Conservation (phyloP, 2,888 invertebrate genomes). For the Phyllotreta striolata region DNA sequence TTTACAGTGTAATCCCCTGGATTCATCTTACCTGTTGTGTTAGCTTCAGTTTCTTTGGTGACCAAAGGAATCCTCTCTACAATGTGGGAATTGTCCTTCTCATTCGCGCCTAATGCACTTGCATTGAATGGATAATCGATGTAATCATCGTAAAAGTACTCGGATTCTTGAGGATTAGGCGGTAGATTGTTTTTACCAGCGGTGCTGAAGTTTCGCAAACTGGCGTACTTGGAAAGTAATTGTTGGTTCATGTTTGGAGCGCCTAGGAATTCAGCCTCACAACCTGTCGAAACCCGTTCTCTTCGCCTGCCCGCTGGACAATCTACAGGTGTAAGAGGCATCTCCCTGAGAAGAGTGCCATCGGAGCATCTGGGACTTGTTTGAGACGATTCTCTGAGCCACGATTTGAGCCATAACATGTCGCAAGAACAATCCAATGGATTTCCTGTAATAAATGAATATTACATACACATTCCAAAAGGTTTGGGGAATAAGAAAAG, state of each 20-base stretch:
- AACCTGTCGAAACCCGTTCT: slow-evolving; percentile 71
- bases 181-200: slow-evolving; percentile 62
- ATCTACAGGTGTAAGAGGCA: slow-evolving; percentile 74
- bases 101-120: slow-evolving; percentile 56
- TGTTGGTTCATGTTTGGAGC: slow-evolving; percentile 52
- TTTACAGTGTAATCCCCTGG: neutral
- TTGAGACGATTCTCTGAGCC: slow-evolving; percentile 78
- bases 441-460: slow-evolving; percentile 68
- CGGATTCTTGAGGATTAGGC: slow-evolving; percentile 78
- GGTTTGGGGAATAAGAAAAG: slow-evolving; percentile 3
- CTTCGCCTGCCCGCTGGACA: slow-evolving; percentile 65
- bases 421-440: slow-evolving; percentile 84
- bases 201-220: slow-evolving; percentile 63
- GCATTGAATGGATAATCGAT: slow-evolving; percentile 79
- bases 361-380: slow-evolving; percentile 82
- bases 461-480: neutral
- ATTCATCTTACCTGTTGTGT: slow-evolving; percentile 39
- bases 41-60: slow-evolving; percentile 43
- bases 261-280: slow-evolving; percentile 71
- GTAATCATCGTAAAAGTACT: slow-evolving; percentile 85
- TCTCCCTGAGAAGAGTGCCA: slow-evolving; percentile 77
- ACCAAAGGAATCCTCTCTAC: slow-evolving; percentile 36
- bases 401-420: slow-evolving; percentile 83
- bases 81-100: slow-evolving; percentile 30
- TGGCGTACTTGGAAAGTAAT: slow-evolving; percentile 18